Conservation (phyloP, 2,113 vertebrate genomes). For the Ardeotis arabs region DNA sequence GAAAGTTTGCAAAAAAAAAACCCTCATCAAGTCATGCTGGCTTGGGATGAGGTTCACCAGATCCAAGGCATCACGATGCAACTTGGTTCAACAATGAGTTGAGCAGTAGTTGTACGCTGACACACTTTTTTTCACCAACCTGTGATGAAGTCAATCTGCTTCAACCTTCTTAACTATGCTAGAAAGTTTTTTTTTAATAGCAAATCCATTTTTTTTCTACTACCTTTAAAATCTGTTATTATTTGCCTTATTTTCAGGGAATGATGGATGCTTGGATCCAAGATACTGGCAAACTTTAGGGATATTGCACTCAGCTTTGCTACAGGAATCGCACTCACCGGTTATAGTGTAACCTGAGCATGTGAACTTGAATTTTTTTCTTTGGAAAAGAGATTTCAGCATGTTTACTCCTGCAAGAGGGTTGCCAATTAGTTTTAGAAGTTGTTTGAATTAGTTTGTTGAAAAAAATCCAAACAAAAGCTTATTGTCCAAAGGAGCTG, state of each 20-base stretch:
- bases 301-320: background rate
- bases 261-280: background rate
- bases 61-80: background rate
- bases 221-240: background rate
- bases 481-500: background rate
- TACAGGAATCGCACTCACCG: background rate
- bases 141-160: background rate
- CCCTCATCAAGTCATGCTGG: background rate
- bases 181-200: background rate
- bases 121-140: background rate
- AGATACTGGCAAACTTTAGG: background rate
- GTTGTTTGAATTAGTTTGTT: background rate
- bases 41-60: background rate
- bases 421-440: background rate
- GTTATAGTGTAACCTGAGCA: background rate
- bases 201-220: background rate
- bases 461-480: background rate
- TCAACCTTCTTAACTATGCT: background rate
- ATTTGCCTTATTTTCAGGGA: background rate
- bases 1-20: background rate
- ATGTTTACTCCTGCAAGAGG: background rate
- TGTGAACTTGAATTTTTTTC: background rate
- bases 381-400: background rate
- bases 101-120: background rate
- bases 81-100: background rate